Conservation (phyloP, 1,140 invertebrate species). For the Trichogramma pretiosum region DNA sequence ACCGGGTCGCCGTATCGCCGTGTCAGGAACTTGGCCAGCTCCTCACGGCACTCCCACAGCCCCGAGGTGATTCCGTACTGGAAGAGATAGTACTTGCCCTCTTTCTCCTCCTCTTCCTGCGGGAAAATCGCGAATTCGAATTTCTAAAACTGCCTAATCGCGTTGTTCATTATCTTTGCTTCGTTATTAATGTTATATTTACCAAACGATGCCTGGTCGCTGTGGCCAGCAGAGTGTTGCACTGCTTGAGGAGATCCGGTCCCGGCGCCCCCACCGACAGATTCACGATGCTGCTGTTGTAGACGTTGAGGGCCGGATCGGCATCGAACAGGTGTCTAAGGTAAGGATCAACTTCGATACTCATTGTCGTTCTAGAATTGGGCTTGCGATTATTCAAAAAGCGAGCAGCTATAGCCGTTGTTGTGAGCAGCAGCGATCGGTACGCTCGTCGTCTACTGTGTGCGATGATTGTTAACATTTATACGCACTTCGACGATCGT, state of each 20-base stretch:
- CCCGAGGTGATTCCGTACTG: constrained; percentile 50
- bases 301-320: constrained; percentile 43
- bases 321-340: constrained; percentile 47
- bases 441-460: no score
- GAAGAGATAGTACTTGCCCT: constrained; percentile 46
- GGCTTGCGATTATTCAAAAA: no score
- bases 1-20: constrained; percentile 42
- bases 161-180: no score
- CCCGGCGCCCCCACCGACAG: constrained; percentile 50
- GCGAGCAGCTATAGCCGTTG: no score
- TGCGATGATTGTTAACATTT: no score
- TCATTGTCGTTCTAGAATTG: constrained; percentile 7
- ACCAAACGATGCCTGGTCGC: constrained; percentile 47
- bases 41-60: constrained; percentile 44
- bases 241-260: constrained; percentile 44
- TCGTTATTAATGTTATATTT: constrained; percentile 11
- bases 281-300: constrained; percentile 39
- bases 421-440: no score
- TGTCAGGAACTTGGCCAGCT: constrained; percentile 45
- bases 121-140: neutral
- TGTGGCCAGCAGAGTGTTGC: constrained; percentile 40
- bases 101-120: constrained; percentile 41
- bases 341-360: constrained; percentile 31
- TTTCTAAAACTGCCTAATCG: neutral
- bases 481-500: no score